phyloP scores from a whole-genome alignment of 2,888 invertebrate genomes.

The Sesia apiformis region DNA sequence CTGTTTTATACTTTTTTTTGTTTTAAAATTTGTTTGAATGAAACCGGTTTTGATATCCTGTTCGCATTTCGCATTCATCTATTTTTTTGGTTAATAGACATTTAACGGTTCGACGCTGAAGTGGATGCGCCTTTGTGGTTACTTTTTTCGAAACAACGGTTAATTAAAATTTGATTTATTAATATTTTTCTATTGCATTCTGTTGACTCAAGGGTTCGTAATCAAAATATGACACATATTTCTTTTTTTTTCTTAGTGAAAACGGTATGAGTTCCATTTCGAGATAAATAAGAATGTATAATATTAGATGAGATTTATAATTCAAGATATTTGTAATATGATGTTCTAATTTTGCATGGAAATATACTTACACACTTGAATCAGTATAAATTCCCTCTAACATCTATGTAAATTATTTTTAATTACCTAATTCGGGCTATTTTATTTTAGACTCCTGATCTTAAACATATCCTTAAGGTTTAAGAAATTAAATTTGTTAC shows the following conservation, averaged over 20 bases:
- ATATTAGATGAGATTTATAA: too few species aligned
- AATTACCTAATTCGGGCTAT: too few species aligned
- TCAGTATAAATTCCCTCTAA: too few species aligned
- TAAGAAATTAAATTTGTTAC: too few species aligned
- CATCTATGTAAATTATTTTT: too few species aligned
- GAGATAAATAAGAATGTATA: not conserved
- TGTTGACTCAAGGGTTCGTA: conserved; percentile 39
- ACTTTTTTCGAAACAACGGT: conserved; percentile 44
- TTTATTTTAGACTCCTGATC: too few species aligned
- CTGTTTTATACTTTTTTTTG: conserved; percentile 56
- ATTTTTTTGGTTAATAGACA: conserved; percentile 53
- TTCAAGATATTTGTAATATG: too few species aligned
- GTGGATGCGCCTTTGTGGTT: conserved; percentile 62
- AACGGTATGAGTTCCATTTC: not conserved
- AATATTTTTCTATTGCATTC: conserved; percentile 32
- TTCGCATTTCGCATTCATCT: conserved; percentile 55
- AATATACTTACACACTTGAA: too few species aligned
- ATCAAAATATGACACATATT: conserved; percentile 26
- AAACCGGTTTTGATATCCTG: conserved; percentile 63
- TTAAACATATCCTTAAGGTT: too few species aligned
- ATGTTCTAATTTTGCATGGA: too few species aligned
- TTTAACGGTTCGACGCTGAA: conserved; percentile 65
- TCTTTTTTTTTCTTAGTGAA: not conserved
- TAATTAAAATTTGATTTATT: conserved; percentile 73
- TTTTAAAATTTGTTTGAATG: conserved; percentile 57